Evolutionary conservation across 1,140 invertebrate genomes (phyloP).

Genomic region (Laupala kohalensis): DNA sequence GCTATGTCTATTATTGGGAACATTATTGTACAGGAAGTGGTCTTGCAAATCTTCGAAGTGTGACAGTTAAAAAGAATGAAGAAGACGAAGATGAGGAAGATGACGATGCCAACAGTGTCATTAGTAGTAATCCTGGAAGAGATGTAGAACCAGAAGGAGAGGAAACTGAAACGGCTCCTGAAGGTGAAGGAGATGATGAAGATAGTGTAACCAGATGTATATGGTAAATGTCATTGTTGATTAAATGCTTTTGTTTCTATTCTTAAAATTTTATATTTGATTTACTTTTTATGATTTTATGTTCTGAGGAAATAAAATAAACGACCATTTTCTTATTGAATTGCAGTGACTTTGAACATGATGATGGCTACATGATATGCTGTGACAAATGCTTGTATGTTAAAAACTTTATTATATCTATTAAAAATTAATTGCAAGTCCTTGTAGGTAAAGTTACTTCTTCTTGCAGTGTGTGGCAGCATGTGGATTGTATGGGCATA

Average conservation of each 20-base stretch:
- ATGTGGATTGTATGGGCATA: constrained; percentile 91
- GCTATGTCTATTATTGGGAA: background rate
- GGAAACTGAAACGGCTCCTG: constrained; percentile 76
- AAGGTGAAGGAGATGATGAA: constrained; percentile 69
- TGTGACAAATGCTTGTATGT: constrained; percentile 76
- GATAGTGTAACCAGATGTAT: constrained; percentile 85
- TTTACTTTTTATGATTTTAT: background rate
- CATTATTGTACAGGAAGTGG: background rate
- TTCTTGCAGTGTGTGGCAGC: constrained; percentile 74
- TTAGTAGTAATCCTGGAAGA: constrained; percentile 40
- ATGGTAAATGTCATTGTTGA: constrained; percentile 36
- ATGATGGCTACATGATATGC: constrained; percentile 97
- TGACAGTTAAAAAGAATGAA: background rate
- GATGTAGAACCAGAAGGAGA: constrained; percentile 56
- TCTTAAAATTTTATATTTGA: background rate
- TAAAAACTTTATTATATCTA: constrained; percentile 14
- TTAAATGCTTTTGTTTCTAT: constrained; percentile 2
- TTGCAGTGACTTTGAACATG: constrained; percentile 77
- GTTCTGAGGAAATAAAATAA: background rate
- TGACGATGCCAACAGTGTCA: constrained; percentile 50
- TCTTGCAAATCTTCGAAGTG: background rate
- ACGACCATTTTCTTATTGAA: constrained; percentile 4
- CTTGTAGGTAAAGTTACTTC: constrained; percentile 48
- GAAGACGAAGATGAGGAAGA: constrained; percentile 23
- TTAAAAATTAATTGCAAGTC: constrained; percentile 30